Evolutionary conservation across 2,888 invertebrate species (phyloP).

Genomic region (Aricia artaxerxes): DNA sequence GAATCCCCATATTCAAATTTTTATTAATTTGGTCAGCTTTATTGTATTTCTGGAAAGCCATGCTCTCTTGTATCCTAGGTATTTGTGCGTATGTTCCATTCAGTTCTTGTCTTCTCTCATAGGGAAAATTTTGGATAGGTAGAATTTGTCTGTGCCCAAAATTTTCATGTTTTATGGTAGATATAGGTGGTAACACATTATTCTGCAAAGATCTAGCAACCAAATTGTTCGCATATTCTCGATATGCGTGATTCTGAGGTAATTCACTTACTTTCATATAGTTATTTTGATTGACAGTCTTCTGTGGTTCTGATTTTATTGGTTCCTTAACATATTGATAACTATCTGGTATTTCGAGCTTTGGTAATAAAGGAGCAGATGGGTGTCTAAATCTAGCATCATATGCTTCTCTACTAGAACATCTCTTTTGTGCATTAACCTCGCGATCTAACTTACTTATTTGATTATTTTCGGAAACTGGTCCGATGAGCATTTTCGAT

Average conservation of each 20-base stretch:
- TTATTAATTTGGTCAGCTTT: constrained; percentile 59
- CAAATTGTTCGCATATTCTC: constrained; percentile 62
- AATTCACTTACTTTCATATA: constrained; percentile 46
- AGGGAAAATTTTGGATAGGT: constrained; percentile 59
- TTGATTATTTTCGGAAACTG: constrained; percentile 76
- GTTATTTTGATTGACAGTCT: constrained; percentile 51
- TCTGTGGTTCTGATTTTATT: constrained; percentile 58
- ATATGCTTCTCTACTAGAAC: constrained; percentile 67
- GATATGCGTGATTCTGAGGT: constrained; percentile 52
- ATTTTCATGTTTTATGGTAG: constrained; percentile 76
- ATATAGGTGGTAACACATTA: constrained; percentile 71
- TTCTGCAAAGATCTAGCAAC: constrained; percentile 55
- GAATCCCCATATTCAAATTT: constrained; percentile 50
- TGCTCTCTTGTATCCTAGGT: constrained; percentile 61
- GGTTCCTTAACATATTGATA: constrained; percentile 68
- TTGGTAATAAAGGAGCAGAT: constrained; percentile 70
- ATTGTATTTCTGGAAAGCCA: constrained; percentile 70
- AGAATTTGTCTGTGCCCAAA: constrained; percentile 65
- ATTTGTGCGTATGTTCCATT: constrained; percentile 56
- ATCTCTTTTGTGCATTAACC: constrained; percentile 68
- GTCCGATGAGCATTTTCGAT: constrained; percentile 78
- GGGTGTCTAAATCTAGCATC: constrained; percentile 71
- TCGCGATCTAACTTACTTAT: constrained; percentile 62
- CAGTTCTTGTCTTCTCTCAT: constrained; percentile 58
- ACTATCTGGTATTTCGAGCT: constrained; percentile 70